Base-by-base conservation (phyloP, 2,113 vertebrate species). In the Dicrurus megarhynchus region DNA sequence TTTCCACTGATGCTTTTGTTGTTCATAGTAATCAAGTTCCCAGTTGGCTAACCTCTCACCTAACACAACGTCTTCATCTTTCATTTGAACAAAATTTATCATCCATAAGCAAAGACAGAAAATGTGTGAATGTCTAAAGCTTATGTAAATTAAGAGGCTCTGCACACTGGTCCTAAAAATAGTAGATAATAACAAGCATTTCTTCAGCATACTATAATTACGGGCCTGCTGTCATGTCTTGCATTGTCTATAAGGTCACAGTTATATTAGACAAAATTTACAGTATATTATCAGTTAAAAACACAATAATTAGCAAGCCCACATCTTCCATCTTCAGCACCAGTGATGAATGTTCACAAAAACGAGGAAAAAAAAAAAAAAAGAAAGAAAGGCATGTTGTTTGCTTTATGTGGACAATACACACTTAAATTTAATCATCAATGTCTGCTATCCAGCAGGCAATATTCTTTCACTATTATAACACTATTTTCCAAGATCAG, bases 351-450 rank as follows among this genome's bases (percentile, higher is more conserved):
- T 98, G 98, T 98, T 98, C 98, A 97, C 97, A 98, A 95, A 98
- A 98, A 97, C 98, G 89, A 81, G 20, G 10, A 32, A 56, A 95
- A 81, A 16, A 23, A n/a, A 53, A 64, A 50, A 16, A 23, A 39
- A n/a, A 32, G 13, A 20, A 21, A n/a, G 3, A 63, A 95, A 78
- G 4, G 39, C 39, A 91, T 80, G 97, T 97, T 96, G 97, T 97
- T 98, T 98, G 97, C 96, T 97, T 97, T 98, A 98, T 98, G 97
- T 97, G 98, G 97, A 98, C 98, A 98, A 98, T 97, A 97, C 94
- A 97, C 87, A 96, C 94, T 98, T 98, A 98, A 98, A 98, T 98
- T 98, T 98, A 98, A 99, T 99, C 98, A 98, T 98, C 98, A 98
- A 90, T 98, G 98, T 97, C 97, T 98, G 98, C 97, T 98, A 98